Evolutionary conservation across 2,797 vertebrate genomes (phyloP).

Genomic region (Calcarius lapponicus): DNA sequence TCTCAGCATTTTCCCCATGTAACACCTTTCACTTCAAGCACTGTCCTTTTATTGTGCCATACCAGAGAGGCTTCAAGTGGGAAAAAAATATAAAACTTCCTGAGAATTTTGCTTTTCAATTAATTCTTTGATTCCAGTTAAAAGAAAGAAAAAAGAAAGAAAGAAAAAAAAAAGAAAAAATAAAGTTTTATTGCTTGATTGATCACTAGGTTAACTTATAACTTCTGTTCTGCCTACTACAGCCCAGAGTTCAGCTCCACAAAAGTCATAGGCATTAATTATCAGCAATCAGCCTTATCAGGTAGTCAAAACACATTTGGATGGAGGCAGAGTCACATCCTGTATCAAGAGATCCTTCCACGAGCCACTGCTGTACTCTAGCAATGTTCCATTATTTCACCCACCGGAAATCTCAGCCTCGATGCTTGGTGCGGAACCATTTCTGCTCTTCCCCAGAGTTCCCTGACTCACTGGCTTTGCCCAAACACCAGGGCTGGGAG

Average conservation of each 20-base stretch:
- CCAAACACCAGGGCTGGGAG: background rate
- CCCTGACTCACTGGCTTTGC: slow-evolving; percentile 10
- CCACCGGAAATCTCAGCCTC: background rate
- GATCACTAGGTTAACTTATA: background rate
- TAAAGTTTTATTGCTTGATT: background rate
- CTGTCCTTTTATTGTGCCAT: background rate
- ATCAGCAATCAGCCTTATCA: background rate
- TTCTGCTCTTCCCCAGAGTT: background rate
- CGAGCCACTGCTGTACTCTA: background rate
- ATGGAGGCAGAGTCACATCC: slow-evolving; percentile 5
- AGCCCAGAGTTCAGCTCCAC: background rate
- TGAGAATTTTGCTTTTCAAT: background rate
- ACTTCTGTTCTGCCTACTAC: background rate
- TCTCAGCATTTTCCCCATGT: background rate
- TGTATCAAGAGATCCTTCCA: background rate
- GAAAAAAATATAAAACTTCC: background rate
- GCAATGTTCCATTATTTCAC: background rate
- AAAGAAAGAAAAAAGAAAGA: no score
- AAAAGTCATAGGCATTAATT: background rate
- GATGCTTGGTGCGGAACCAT: rapidly evolving
- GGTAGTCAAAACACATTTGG: background rate
- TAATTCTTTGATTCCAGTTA: background rate
- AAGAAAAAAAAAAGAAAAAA: no score
- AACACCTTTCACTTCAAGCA: background rate
- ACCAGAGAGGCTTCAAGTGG: background rate